Evolutionary conservation across 1,140 invertebrate species (phyloP), one percentile per base, ranked within the genome.

Genomic region (Dufourea novaeangliae): DNA sequence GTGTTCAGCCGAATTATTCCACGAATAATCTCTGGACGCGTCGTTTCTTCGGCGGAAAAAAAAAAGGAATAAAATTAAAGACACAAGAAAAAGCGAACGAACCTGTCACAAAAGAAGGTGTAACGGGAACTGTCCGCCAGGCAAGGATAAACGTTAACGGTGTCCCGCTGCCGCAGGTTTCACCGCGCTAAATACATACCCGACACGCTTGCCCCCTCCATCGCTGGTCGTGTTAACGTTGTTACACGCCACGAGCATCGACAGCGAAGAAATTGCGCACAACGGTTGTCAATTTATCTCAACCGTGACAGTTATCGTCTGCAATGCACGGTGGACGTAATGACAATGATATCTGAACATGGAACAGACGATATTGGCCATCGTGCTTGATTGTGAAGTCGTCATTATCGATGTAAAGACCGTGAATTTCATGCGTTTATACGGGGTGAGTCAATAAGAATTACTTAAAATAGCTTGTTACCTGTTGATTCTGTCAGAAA

Each of bases 171-270:
- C 25, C 34, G 59, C 50, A 56, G 72, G 50, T 74, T 74, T 74
- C 72, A 67, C 72, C 72, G 72, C 50, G 72, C 72, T 74, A 57
- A 74, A 74, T 74, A 67, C 72, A 74, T 39, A 59, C 12, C 56
- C 68, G 68, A 44, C 71, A 20, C 71, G 59, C 54, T 74, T 66
- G 12, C 54, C 34, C 71, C n/a, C 37, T 17, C n/a, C n/a, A n/a
- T 66, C 61, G 34, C 61, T 66, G 25, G 46, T 41, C 29, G 70
- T 41, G 69, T 62, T 62, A 8, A 62, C 29, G 56, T 54, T 34
- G 61, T 22, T 22, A 8, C 32, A 22, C 10, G 27, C 17, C 17
- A 17, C 25, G 11, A 14, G 6, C 6, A n/a, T 59, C 20, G 57
- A 32, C 57, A 7, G 6, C 29, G 29, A 34, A 34, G 29, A 10